A percentile compares a stretch with the other conserved stretches of the same genome.
Conservation (phyloP, 1,140 invertebrate genomes). For the Apis florea region DNA sequence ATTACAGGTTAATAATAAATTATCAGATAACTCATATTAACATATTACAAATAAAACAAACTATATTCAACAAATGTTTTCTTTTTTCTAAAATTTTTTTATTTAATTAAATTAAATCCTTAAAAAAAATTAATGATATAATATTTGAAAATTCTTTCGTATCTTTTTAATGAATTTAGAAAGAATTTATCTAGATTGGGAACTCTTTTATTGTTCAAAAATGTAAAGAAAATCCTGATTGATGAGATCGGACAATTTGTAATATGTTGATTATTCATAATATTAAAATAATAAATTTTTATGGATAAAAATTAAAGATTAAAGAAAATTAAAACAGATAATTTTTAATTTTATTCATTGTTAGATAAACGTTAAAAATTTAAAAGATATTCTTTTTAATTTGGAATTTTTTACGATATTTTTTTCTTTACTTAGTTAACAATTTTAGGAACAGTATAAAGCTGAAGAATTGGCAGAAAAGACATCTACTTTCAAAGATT, state of each 20-base stretch:
- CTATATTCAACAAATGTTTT: too few relatives aligned
- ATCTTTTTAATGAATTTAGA: too few relatives aligned
- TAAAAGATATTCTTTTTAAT: not conserved
- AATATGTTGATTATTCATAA: not conserved
- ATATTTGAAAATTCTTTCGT: not conserved
- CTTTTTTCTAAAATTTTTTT: too few relatives aligned
- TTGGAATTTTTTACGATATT: not conserved
- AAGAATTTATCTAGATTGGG: too few relatives aligned
- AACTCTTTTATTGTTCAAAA: too few relatives aligned
- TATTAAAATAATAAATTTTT: too few relatives aligned
- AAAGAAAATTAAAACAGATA: not conserved
- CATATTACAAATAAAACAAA: too few relatives aligned
- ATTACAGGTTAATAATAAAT: slow-evolving; percentile 73
- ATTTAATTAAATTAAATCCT: too few relatives aligned
- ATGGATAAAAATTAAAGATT: too few relatives aligned
- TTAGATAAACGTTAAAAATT: not conserved
- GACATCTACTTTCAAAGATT: slow-evolving; percentile 81
- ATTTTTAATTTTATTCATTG: not conserved
- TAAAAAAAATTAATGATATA: not conserved
- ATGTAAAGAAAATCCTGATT: too few relatives aligned
- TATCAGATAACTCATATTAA: too few relatives aligned
- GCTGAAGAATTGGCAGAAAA: slow-evolving; percentile 83
- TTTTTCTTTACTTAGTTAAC: not conserved
- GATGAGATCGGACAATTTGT: not conserved
- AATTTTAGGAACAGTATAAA: slow-evolving; percentile 81